These are phyloP conservation scores for Tadarida brasiliensis DNA, from an alignment of 2,797 vertebrate species.

Conservation along the genomic window DNA sequence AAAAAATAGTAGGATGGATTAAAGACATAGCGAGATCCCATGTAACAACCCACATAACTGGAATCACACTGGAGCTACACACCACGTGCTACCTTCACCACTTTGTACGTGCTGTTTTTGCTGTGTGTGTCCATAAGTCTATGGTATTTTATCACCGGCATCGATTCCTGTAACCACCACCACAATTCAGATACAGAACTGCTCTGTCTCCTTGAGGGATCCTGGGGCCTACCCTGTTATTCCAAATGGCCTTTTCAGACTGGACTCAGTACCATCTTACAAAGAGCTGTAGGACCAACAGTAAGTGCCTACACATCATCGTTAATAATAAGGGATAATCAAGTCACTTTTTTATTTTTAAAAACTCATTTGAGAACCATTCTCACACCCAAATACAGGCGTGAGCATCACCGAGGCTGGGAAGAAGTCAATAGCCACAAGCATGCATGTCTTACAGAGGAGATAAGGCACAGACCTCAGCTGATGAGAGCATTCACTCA, in stretches of 20 bases:
- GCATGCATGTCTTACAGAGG: rapidly evolving
- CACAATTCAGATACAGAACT: neutral
- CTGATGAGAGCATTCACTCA: neutral
- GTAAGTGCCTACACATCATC: neutral
- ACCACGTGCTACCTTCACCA: neutral
- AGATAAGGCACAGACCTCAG: rapidly evolving
- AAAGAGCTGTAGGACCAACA: neutral
- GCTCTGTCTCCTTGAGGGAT: neutral
- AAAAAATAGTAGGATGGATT: neutral
- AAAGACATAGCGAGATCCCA: neutral
- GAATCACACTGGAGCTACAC: neutral
- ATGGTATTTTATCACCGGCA: neutral
- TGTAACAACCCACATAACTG: neutral
- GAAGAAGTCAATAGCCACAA: neutral
- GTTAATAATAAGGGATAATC: neutral
- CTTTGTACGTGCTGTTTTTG: neutral
- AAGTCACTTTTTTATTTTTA: neutral
- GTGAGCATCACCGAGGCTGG: neutral
- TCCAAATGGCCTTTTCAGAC: slow-evolving; percentile 5
- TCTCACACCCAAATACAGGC: neutral
- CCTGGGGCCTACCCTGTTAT: neutral
- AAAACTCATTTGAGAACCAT: neutral
- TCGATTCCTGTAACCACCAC: neutral
- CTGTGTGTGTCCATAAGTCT: neutral
- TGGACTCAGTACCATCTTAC: rapidly evolving